These are phyloP conservation scores for Agapostemon virescens DNA, from an alignment of 2,888 invertebrate genomes.

Conservation along the genomic window DNA sequence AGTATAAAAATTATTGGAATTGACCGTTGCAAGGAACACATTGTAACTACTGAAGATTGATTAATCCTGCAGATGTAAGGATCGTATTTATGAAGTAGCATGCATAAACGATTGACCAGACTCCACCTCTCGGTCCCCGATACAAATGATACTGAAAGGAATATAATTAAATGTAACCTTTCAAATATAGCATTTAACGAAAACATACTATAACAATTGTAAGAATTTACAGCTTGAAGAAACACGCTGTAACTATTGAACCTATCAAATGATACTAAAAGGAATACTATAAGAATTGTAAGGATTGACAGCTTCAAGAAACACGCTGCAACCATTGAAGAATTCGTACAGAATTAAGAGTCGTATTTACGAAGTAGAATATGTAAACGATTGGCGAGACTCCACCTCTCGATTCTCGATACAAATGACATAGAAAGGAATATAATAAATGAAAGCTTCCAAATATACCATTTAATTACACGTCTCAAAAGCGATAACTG, in stretches of 20 bases:
- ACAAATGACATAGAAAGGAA: slow-evolving; percentile 1
- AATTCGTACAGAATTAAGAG: too few species aligned
- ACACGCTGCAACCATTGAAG: too few species aligned
- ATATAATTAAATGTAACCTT: background rate
- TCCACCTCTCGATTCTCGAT: background rate
- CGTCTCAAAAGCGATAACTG: too few species aligned
- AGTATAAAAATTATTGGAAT: background rate
- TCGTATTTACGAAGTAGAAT: slow-evolving; percentile 10
- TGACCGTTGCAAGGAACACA: too few species aligned
- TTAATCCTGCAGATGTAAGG: too few species aligned
- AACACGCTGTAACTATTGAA: too few species aligned
- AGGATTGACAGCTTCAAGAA: too few species aligned
- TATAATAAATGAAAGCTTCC: background rate
- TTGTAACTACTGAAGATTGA: too few species aligned
- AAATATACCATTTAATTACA: too few species aligned
- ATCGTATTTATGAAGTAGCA: slow-evolving; percentile 10
- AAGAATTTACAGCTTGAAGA: too few species aligned
- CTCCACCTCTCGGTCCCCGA: background rate
- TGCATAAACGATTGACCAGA: background rate
- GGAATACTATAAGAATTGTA: too few species aligned
- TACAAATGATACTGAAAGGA: background rate
- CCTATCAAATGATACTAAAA: too few species aligned
- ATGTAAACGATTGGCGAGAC: background rate
- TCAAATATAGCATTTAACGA: background rate
- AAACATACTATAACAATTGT: background rate